Conservation (phyloP, 2,888 invertebrate genomes). For the Sesia bembeciformis region DNA sequence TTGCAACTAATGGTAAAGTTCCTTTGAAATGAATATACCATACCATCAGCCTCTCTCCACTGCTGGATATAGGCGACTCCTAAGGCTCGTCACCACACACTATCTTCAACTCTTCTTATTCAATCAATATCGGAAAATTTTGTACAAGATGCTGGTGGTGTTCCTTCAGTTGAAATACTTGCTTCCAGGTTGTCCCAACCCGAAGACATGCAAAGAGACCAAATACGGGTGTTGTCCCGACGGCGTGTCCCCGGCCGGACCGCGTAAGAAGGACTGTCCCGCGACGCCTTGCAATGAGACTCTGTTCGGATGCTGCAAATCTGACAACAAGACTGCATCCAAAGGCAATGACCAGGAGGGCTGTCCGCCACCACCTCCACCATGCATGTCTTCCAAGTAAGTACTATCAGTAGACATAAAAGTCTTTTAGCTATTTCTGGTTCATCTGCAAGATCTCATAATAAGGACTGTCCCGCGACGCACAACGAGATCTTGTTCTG, state of each 20-base stretch:
- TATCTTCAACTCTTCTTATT: too few species aligned
- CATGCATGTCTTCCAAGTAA: constrained; percentile 74
- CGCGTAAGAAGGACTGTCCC: constrained; percentile 84
- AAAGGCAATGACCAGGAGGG: constrained; percentile 89
- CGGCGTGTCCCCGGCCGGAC: constrained; percentile 86
- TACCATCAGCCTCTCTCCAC: too few species aligned
- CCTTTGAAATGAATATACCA: too few species aligned
- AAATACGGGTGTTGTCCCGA: constrained; percentile 88
- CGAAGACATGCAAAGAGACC: constrained; percentile 84
- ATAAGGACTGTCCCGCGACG: not conserved
- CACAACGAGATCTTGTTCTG: too few species aligned
- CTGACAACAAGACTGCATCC: constrained; percentile 83
- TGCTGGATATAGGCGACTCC: too few species aligned
- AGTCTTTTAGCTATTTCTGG: not conserved
- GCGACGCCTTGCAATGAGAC: constrained; percentile 81
- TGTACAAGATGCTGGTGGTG: too few species aligned
- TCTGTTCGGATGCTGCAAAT: constrained; percentile 88
- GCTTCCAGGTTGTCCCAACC: constrained; percentile 77
- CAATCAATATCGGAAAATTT: too few species aligned
- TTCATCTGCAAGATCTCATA: not conserved
- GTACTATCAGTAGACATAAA: constrained; percentile 3
- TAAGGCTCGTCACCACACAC: too few species aligned
- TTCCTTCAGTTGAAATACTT: too few species aligned
- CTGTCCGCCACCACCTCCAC: constrained; percentile 80
- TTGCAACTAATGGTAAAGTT: too few species aligned